Percentiles rank a stretch among this genome's conserved stretches.
phyloP scores from a whole-genome alignment of 2,113 vertebrate genomes.

The Pleuronectes platessa region DNA sequence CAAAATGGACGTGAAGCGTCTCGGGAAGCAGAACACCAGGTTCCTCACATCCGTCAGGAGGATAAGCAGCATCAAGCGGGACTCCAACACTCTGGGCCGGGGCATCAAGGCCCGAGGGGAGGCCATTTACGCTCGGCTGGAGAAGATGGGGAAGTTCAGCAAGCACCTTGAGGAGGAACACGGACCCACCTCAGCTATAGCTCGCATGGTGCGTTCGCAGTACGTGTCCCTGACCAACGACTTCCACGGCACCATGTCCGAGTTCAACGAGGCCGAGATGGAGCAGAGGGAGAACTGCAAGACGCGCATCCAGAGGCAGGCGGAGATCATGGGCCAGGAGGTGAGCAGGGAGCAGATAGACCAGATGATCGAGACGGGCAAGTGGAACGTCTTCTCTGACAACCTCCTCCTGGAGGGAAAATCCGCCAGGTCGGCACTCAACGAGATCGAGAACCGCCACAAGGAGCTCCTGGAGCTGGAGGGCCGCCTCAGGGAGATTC shows the following conservation, averaged over 20 bases:
- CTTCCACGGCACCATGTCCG: constrained; percentile 90
- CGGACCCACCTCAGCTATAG: constrained; percentile 82
- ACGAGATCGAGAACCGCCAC: constrained; percentile 93
- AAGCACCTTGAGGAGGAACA: constrained; percentile 83
- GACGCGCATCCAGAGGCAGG: constrained; percentile 93
- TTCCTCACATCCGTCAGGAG: constrained; percentile 97
- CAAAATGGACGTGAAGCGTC: constrained; percentile 86
- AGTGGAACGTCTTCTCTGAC: constrained; percentile 95
- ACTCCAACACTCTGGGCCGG: constrained; percentile 90
- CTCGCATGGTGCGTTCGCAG: constrained; percentile 88
- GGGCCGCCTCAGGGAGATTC: constrained; percentile 90
- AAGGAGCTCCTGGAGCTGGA: constrained; percentile 93
- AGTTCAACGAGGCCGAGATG: constrained; percentile 93
- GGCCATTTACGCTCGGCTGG: constrained; percentile 87
- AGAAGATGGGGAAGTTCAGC: constrained; percentile 81
- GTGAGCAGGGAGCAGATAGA: constrained; percentile 92
- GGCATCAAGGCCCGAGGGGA: constrained; percentile 91
- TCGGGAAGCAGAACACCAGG: constrained; percentile 92
- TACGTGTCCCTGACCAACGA: constrained; percentile 83
- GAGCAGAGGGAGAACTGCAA: constrained; percentile 94
- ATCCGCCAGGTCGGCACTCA: constrained; percentile 87
- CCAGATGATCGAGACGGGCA: constrained; percentile 95
- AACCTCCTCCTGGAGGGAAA: constrained; percentile 90
- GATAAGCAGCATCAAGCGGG: constrained; percentile 97
- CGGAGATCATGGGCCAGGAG: constrained; percentile 96